These are phyloP conservation scores for Plecotus auritus DNA, from an alignment of 2,113 vertebrate genomes.

Conservation along the genomic window DNA sequence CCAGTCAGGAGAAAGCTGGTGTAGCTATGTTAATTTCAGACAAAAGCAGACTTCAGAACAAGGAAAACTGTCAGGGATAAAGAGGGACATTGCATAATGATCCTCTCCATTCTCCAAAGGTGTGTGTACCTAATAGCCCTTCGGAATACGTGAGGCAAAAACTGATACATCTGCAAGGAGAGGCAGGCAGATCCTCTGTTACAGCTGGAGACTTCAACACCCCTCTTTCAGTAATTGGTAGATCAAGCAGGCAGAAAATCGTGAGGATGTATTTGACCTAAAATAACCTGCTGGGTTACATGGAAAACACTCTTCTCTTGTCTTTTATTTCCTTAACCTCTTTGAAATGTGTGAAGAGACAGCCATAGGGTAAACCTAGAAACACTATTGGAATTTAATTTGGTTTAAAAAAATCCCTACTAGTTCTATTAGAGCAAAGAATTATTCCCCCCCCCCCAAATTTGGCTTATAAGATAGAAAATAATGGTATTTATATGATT, in stretches of 20 bases:
- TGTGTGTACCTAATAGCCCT: neutral
- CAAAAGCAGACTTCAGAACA: neutral
- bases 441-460: neutral
- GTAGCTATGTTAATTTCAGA: neutral
- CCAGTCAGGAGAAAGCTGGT: neutral
- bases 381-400: neutral
- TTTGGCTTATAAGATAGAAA: neutral
- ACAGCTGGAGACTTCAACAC: neutral
- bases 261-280: neutral
- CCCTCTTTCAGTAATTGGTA: neutral
- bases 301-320: neutral
- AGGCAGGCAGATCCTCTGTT: neutral
- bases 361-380: neutral
- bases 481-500: neutral
- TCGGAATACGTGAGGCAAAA: neutral
- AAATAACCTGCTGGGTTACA: neutral
- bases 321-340: neutral
- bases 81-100: neutral
- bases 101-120: neutral
- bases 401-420: neutral
- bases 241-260: constrained; percentile 35
- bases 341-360: constrained; percentile 4
- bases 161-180: neutral
- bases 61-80: neutral
- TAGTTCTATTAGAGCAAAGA: neutral